A percentile compares a stretch with the other conserved stretches of the same genome.
phyloP scores from a whole-genome alignment of 2,113 vertebrate genomes.

The Echinops telfairi region DNA sequence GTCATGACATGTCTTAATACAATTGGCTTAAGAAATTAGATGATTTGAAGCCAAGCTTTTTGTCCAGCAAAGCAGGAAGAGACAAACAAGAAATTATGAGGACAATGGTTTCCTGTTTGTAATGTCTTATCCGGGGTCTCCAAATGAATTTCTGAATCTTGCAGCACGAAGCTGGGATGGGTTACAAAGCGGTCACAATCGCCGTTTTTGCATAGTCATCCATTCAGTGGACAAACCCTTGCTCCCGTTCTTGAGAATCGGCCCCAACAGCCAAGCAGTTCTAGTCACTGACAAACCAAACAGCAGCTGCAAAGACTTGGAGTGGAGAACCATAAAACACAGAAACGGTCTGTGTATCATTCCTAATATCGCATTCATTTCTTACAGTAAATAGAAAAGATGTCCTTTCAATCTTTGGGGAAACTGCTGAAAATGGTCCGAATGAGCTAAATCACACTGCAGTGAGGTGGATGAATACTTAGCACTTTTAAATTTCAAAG shows the following conservation, averaged over 20 bases:
- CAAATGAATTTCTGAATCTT: not conserved
- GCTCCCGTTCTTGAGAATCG: not conserved
- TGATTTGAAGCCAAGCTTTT: slow-evolving; percentile 48
- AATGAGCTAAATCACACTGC: slow-evolving; percentile 22
- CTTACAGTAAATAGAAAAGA: slow-evolving; percentile 31
- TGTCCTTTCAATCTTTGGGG: slow-evolving; percentile 26
- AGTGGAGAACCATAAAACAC: not conserved
- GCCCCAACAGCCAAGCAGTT: not conserved
- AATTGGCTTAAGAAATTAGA: slow-evolving; percentile 51
- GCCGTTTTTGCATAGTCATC: slow-evolving; percentile 9
- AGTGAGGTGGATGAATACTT: not conserved
- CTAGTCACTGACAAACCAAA: not conserved
- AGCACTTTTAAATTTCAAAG: slow-evolving; percentile 54
- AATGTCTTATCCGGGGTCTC: not conserved
- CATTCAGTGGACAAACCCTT: not conserved
- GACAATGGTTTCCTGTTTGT: not conserved
- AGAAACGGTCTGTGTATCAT: not conserved
- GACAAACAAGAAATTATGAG: slow-evolving; percentile 27
- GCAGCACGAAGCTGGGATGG: not conserved
- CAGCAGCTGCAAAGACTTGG: not conserved
- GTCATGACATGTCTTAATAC: slow-evolving; percentile 36
- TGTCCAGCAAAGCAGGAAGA: slow-evolving; percentile 14
- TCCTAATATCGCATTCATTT: not conserved
- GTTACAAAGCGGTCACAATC: slow-evolving; percentile 26
- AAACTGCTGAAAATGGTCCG: slow-evolving; percentile 33